Evolutionary conservation across 2,113 vertebrate species (phyloP), one percentile per base, ranked within the genome.

Genomic region (Sebastes fasciatus): DNA sequence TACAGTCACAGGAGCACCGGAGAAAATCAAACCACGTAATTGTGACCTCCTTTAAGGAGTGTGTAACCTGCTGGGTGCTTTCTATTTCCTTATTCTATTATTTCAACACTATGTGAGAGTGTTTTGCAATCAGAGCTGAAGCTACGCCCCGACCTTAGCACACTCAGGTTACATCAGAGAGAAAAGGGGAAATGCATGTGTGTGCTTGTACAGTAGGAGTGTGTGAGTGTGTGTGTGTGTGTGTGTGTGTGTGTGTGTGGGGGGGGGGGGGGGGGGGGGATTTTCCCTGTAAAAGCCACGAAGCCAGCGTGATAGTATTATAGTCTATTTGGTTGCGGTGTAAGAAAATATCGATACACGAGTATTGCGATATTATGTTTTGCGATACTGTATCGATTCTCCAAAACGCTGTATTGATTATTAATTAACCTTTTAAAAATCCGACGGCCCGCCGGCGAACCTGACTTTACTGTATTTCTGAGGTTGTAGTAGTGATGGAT

Each of bases 81-180:
- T 77, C 61, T 52, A 49, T 74, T 87, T 73, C 61, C 40, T 72
- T 80, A 46, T 61, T 51, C n/a, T 61, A 74, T 88, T 86, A 78
- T 89, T 90, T 83, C 84, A 87, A 85, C 83, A 90, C 51, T 1
- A 34, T 43, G 46, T 4, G 52, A 0, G 48, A 51, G 68, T 77
- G 69, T 92, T 89, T 89, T 83, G 89, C 70, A 94, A 92, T 84
- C 70, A 61, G 6, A 68, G 34, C 48, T 75, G 68, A 86, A 71
- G 65, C 62, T 81, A 49, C 62, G 14, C 81, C 68, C 57, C 43
- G 51, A 80, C 45, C 14, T 64, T 16, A 71, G 5, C 21, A 58
- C 71, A 63, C 57, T 64, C 19, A 16, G 16, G 62, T 88, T 71
- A 72, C 78, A 80, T 82, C 77, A 87, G 78, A 83, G 51, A n/a